These are phyloP conservation scores for Branchipolynoe longqiensis DNA, from an alignment of 2,888 invertebrate species.

Conservation along the genomic window DNA sequence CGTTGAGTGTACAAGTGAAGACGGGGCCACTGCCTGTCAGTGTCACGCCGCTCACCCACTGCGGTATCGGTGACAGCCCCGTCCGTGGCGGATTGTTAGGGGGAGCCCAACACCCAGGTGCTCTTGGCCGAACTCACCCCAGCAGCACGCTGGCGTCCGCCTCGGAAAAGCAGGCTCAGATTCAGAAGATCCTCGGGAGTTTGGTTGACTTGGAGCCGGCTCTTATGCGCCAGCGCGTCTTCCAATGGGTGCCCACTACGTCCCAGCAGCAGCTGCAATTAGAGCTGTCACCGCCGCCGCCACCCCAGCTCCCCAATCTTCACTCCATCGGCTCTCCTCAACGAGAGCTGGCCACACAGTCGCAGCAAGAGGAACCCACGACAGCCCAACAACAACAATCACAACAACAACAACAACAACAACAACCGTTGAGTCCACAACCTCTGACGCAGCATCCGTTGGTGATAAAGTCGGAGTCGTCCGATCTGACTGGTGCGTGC, in stretches of 20 bases:
- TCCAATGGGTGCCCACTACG: slow-evolving; percentile 6
- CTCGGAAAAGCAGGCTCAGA: slow-evolving; percentile 29
- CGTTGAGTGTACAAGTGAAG: background rate
- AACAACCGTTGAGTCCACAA: too few species aligned
- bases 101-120: too few species aligned
- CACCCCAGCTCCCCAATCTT: background rate
- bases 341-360: too few species aligned
- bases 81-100: too few species aligned
- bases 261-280: slow-evolving; percentile 3
- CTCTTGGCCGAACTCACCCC: background rate
- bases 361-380: background rate
- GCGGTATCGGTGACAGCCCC: too few species aligned
- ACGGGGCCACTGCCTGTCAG: background rate
- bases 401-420: slow-evolving; percentile 37
- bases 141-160: background rate
- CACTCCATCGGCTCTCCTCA: too few species aligned
- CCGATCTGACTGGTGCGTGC: too few species aligned
- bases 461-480: too few species aligned
- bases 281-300: background rate
- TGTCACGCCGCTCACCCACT: background rate
- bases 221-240: slow-evolving; percentile 1
- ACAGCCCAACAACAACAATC: background rate
- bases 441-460: too few species aligned
- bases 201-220: slow-evolving; percentile 30
- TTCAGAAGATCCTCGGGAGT: slow-evolving; percentile 36